Evolutionary conservation across 2,888 invertebrate genomes (phyloP).

Genomic region (Ceraclea dissimilis): DNA sequence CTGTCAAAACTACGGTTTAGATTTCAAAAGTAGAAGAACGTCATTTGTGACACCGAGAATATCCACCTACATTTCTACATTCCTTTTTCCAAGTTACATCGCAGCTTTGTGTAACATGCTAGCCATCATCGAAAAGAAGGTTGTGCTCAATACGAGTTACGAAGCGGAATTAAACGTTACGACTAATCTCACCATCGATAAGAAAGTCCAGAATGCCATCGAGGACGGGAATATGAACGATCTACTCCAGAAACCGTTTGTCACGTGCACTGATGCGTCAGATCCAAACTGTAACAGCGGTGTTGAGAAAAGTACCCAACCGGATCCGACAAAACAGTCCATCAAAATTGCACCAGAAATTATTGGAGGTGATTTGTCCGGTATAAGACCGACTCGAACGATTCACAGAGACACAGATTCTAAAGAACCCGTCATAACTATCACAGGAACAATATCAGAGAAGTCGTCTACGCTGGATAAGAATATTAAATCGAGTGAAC

Average conservation of each 20-base stretch:
- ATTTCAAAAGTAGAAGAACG: slow-evolving; percentile 51
- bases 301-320: slow-evolving; percentile 1
- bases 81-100: slow-evolving; percentile 61
- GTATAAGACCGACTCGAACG: slow-evolving; percentile 40
- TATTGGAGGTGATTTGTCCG: slow-evolving; percentile 19
- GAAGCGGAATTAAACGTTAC: slow-evolving; percentile 46
- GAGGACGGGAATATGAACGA: slow-evolving; percentile 34
- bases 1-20: slow-evolving; percentile 54
- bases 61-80: slow-evolving; percentile 52
- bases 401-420: slow-evolving; percentile 29
- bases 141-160: slow-evolving; percentile 56
- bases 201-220: slow-evolving; percentile 34
- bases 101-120: slow-evolving; percentile 73
- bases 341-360: slow-evolving; percentile 15
- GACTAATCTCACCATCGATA: slow-evolving; percentile 41
- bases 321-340: slow-evolving; percentile 6
- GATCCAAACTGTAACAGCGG: slow-evolving; percentile 16
- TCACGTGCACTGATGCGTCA: slow-evolving; percentile 31
- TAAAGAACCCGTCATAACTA: slow-evolving; percentile 25
- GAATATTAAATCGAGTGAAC: slow-evolving; percentile 2
- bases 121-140: slow-evolving; percentile 59
- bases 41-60: slow-evolving; percentile 44
- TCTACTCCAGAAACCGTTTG: slow-evolving; percentile 19
- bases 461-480: background rate
- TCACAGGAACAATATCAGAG: slow-evolving; percentile 3